Base-by-base conservation (phyloP, 2,888 invertebrate species). In the Diarsia rubi region DNA sequence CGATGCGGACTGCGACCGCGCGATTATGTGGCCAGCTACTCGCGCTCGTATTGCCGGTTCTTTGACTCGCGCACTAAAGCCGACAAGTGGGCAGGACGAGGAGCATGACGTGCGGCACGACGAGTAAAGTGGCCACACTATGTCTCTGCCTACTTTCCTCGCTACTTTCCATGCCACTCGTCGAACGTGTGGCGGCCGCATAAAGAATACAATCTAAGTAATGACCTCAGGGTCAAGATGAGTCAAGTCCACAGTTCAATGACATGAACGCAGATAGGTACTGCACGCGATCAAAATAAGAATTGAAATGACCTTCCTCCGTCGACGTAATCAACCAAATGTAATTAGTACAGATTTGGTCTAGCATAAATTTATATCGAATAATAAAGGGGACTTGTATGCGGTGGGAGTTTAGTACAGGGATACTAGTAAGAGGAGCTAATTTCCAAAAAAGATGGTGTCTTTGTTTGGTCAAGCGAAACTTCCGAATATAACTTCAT, bases 211-310 rank as follows among this genome's bases (percentile, higher is more conserved):
- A 73, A 52, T 65, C 31, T 37, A 78, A 42, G 12, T 19, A 21
- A 60, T 65, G 42, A 44, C 60, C 65, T 8, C n/a, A 9, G 42
- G 65, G 60, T 62, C 47, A 62, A 80, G 60, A 54, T 47, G 11
- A 37, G 31, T 42, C 16, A 31, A 79, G 60, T 62, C 49, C 6
- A 60, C n/a, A 45, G 65, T 45, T 73, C 60, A 78, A 62, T 62
- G 65, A 54, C 74, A 27, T 24, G 9, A 49, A 8, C 21, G 12
- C 44, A 63, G 24, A 44, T 44, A 49, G n/a, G 21, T n/a, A 63
- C 27, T 37, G 47, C 47, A n/a, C 52, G 52, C 37, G 62, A 62
- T 21, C 68, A 54, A 47, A 77, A 52, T 71, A 45, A 24, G 16
- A 72, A 49, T 63, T 45, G 2, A n/a, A 60, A 42, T 72, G 9